Evolutionary conservation across 2,888 invertebrate genomes (phyloP).

Genomic region (Zaprionus bogoriensis): DNA sequence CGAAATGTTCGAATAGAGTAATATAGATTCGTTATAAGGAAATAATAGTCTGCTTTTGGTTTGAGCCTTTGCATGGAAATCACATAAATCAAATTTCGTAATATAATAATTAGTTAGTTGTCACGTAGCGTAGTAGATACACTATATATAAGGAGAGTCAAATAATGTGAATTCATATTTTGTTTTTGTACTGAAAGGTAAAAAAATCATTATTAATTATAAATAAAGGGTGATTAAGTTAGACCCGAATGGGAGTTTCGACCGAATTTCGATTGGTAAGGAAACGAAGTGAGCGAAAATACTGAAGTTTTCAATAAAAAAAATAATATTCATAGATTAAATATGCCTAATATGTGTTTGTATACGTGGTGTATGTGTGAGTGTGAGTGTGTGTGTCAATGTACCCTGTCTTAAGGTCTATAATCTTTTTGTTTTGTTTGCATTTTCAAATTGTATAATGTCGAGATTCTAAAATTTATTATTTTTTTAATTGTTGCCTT

Average conservation of each 20-base stretch:
- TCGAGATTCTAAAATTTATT: slow-evolving; percentile 23
- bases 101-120: slow-evolving; percentile 3
- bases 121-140: slow-evolving; percentile 15
- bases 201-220: slow-evolving; percentile 20
- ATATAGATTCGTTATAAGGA: slow-evolving; percentile 42
- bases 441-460: slow-evolving; percentile 4
- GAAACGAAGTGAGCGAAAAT: slow-evolving; percentile 35
- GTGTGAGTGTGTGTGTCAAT: not conserved
- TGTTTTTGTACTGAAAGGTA: slow-evolving; percentile 69
- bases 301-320: slow-evolving; percentile 30
- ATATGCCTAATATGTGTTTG: slow-evolving; percentile 10
- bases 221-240: slow-evolving; percentile 14
- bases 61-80: slow-evolving; percentile 59
- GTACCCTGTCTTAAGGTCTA: slow-evolving; percentile 33
- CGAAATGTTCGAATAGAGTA: slow-evolving; percentile 49
- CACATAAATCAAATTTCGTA: slow-evolving; percentile 38
- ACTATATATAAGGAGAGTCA: slow-evolving; percentile 16
- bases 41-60: slow-evolving; percentile 25
- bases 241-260: not conserved
- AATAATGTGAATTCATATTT: slow-evolving; percentile 49
- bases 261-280: slow-evolving; percentile 18
- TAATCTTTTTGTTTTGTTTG: slow-evolving; percentile 2
- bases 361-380: slow-evolving; percentile 2
- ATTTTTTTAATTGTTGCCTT: slow-evolving; percentile 7
- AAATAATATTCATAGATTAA: slow-evolving; percentile 24